Percentiles rank a stretch among this genome's conserved stretches.
phyloP scores from a whole-genome alignment of 2,888 invertebrate genomes.

The Amphimallon solstitiale region DNA sequence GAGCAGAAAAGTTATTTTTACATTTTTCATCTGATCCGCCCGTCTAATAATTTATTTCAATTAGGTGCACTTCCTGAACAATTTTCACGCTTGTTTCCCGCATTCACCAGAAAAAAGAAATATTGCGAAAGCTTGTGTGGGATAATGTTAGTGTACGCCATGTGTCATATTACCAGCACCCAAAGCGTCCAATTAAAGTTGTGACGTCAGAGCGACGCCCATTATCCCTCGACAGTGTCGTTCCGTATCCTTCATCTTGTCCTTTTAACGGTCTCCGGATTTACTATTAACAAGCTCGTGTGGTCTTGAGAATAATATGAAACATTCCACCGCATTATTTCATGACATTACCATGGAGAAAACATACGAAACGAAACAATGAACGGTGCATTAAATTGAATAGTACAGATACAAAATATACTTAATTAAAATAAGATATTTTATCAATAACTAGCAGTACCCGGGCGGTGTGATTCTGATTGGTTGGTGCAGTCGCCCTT shows the following conservation, averaged over 20 bases:
- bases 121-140: conserved; percentile 10
- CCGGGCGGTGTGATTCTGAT: no score
- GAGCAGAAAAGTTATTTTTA: no score
- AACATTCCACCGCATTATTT: background rate
- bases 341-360: background rate
- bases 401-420: no score
- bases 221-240: conserved; percentile 13
- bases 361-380: background rate
- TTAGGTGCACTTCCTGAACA: no score
- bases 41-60: no score
- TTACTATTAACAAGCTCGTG: conserved; percentile 17
- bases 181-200: conserved; percentile 29
- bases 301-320: conserved; percentile 13
- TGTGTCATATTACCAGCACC: conserved; percentile 33
- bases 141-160: background rate
- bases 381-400: no score
- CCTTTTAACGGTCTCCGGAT: conserved; percentile 8
- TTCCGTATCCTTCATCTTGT: conserved; percentile 2
- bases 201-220: conserved; percentile 32
- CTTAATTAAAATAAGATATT: no score
- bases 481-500: no score
- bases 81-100: background rate
- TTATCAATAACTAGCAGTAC: no score
- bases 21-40: no score
- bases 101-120: conserved; percentile 9